Evolutionary conservation across 2,797 vertebrate genomes (phyloP).

Genomic region (Smutsia gigantea): DNA sequence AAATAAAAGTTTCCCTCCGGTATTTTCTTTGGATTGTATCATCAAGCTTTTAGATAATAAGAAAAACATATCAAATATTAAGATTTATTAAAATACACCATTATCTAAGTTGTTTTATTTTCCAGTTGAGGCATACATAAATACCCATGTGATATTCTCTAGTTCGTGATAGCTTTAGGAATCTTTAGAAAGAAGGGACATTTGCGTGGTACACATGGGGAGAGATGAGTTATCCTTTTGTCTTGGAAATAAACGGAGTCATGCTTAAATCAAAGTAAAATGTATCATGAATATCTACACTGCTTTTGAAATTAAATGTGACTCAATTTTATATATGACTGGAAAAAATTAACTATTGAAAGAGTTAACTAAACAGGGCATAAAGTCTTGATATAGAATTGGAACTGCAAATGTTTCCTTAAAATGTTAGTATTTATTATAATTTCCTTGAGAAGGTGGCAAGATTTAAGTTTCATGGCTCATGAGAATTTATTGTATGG

Average conservation of each 20-base stretch:
- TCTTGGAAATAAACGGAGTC: constrained; percentile 20
- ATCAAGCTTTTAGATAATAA: constrained; percentile 83
- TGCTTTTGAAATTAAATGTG: not conserved
- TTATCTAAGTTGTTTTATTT: not conserved
- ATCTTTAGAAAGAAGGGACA: not conserved
- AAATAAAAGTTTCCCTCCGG: constrained; percentile 83
- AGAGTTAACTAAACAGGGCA: not conserved
- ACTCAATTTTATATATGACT: not conserved
- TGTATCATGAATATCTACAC: not conserved
- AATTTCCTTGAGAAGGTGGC: not conserved
- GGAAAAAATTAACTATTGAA: not conserved
- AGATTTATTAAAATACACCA: not conserved
- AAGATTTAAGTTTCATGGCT: not conserved
- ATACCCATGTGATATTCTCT: not conserved
- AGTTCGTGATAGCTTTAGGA: not conserved
- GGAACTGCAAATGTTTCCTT: not conserved
- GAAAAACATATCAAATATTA: constrained; percentile 49
- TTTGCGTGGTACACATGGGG: not conserved
- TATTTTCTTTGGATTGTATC: constrained; percentile 82
- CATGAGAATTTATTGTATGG: not conserved
- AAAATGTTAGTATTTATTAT: not conserved
- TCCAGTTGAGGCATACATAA: not conserved
- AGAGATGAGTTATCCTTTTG: not conserved
- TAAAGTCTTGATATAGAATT: not conserved
- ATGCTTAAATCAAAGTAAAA: not conserved